A percentile compares a stretch with the other conserved stretches of the same genome.
Conservation (phyloP, 2,113 vertebrate species). For the Choloepus hoffmanni region DNA sequence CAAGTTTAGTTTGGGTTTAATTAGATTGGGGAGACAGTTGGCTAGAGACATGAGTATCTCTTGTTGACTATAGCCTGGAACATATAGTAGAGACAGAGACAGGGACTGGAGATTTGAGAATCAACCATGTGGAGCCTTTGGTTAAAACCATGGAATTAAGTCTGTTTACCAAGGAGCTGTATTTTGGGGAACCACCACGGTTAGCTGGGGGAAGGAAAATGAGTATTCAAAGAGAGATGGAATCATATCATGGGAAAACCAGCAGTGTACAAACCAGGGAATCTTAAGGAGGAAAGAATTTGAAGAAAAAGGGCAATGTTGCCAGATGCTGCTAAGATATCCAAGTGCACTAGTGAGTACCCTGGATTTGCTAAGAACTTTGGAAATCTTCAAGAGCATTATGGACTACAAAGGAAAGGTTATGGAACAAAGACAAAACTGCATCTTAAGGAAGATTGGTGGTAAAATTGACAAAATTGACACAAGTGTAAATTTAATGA, state of each 20-base stretch:
- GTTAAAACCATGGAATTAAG: not conserved
- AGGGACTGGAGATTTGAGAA: not conserved
- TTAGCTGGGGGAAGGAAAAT: slow-evolving; percentile 27
- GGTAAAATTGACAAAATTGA: not conserved
- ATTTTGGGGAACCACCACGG: not conserved
- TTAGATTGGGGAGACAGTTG: not conserved
- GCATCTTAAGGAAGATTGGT: not conserved
- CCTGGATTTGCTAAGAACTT: not conserved
- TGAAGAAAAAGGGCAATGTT: not conserved
- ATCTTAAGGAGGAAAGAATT: not conserved
- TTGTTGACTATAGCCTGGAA: not conserved
- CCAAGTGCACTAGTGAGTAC: not conserved
- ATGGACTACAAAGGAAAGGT: not conserved
- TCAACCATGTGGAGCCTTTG: not conserved
- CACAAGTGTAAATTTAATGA: not conserved
- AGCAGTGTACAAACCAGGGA: not conserved
- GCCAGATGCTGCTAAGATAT: not conserved
- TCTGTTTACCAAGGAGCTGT: not conserved
- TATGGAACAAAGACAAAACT: not conserved
- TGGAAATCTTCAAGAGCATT: not conserved
- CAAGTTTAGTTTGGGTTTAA: not conserved
- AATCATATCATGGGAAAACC: not conserved
- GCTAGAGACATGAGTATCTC: not conserved
- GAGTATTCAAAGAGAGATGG: not conserved
- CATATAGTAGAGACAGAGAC: not conserved